Evolutionary conservation across 2,888 invertebrate genomes (phyloP).

Genomic region (Phalera bucephala): DNA sequence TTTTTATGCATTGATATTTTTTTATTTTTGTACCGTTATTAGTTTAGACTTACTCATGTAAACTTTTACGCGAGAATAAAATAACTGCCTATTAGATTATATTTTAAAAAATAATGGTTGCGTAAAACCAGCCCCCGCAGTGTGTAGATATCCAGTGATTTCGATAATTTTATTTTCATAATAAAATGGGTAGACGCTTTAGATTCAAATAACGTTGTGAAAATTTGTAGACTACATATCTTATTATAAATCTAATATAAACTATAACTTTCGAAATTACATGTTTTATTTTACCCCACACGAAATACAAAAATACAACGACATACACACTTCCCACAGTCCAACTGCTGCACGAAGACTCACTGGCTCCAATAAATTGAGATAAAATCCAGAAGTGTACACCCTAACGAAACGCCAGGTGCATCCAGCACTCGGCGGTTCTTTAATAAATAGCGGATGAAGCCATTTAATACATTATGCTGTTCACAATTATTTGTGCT

Average conservation of each 20-base stretch:
- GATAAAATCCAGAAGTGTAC: too few species aligned
- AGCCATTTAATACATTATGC: too few species aligned
- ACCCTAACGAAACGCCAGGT: too few species aligned
- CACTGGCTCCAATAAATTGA: too few species aligned
- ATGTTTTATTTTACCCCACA: conserved; percentile 71
- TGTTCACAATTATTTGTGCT: too few species aligned
- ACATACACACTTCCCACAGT: too few species aligned
- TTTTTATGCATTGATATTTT: conserved; percentile 80
- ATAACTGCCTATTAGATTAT: conserved; percentile 82
- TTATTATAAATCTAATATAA: conserved; percentile 84
- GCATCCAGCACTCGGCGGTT: too few species aligned
- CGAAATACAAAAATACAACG: conserved; percentile 83
- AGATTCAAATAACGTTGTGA: conserved; percentile 83
- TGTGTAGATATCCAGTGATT: conserved; percentile 75
- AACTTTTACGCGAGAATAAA: conserved; percentile 72
- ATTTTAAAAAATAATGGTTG: conserved; percentile 81
- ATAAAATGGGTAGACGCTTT: conserved; percentile 83
- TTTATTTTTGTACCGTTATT: conserved; percentile 83
- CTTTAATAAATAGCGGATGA: too few species aligned
- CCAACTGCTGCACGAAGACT: too few species aligned
- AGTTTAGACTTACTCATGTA: conserved; percentile 78
- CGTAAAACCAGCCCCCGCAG: conserved; percentile 75
- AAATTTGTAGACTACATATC: conserved; percentile 84
- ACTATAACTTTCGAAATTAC: conserved; percentile 78
- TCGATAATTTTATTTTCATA: conserved; percentile 82